Evolutionary conservation across 2,888 invertebrate genomes (phyloP).

Genomic region (Clanis bilineata): DNA sequence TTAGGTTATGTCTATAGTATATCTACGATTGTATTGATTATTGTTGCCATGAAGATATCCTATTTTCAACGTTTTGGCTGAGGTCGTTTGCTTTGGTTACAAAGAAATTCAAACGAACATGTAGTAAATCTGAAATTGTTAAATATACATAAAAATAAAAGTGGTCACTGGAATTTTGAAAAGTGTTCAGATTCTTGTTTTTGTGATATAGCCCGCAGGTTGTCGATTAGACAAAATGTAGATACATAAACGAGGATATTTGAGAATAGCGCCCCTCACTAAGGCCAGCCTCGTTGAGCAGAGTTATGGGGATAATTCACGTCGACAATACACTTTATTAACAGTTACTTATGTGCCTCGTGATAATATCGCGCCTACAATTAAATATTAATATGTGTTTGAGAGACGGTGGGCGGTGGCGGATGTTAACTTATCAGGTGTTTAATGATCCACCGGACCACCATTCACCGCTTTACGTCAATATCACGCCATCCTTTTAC

Average conservation of each 20-base stretch:
- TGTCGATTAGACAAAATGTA: no score
- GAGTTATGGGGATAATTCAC: conserved; percentile 76
- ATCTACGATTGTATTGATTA: no score
- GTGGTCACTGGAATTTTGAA: no score
- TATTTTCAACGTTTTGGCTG: no score
- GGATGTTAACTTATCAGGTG: conserved; percentile 49
- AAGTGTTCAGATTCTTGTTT: no score
- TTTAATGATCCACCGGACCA: conserved; percentile 16
- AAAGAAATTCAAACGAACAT: no score
- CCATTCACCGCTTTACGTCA: background rate
- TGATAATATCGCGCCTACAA: conserved; percentile 79
- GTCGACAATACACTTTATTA: conserved; percentile 80
- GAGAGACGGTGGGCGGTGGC: conserved; percentile 60
- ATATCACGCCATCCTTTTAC: background rate
- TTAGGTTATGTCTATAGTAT: no score
- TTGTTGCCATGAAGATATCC: no score
- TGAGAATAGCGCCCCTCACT: conserved; percentile 46
- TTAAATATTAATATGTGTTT: conserved; percentile 78
- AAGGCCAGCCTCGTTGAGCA: conserved; percentile 51
- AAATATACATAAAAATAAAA: no score
- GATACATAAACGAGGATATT: background rate
- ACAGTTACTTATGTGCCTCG: conserved; percentile 72
- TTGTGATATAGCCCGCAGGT: no score
- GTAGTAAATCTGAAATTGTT: no score
- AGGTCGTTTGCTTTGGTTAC: no score